phyloP scores from a whole-genome alignment of 2,797 vertebrate genomes.

The Lithobates sylvaticus region DNA sequence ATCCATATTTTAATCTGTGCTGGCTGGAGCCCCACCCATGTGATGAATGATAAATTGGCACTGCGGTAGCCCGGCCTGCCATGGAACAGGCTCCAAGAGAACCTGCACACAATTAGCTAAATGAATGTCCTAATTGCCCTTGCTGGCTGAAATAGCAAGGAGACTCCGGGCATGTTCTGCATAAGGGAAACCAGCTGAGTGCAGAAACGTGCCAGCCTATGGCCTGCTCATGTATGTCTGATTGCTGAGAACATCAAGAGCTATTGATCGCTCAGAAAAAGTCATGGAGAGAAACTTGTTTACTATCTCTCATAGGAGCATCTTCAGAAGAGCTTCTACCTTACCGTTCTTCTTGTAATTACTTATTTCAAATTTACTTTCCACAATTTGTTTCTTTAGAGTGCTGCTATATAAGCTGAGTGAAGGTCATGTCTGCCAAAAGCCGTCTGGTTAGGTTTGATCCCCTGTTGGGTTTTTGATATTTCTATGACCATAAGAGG shows the following conservation, averaged over 20 bases:
- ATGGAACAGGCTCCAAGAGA: slow-evolving; percentile 65
- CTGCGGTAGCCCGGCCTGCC: slow-evolving; percentile 57
- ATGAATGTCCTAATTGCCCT: slow-evolving; percentile 70
- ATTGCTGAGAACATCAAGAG: background rate
- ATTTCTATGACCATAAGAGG: no score
- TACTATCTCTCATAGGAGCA: background rate
- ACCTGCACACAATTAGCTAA: slow-evolving; percentile 68
- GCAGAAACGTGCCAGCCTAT: slow-evolving; percentile 1
- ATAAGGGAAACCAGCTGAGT: slow-evolving; percentile 25
- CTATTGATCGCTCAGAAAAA: background rate
- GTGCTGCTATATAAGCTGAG: background rate
- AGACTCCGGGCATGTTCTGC: slow-evolving; percentile 62
- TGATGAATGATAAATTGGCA: slow-evolving; percentile 61
- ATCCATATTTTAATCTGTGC: slow-evolving; percentile 45
- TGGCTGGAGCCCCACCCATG: slow-evolving; percentile 48
- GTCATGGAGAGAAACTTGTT: background rate
- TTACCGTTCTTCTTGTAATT: background rate
- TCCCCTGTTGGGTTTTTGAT: no score
- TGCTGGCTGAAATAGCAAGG: slow-evolving; percentile 68
- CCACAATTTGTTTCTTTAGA: background rate
- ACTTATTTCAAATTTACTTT: background rate
- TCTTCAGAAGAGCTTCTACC: background rate
- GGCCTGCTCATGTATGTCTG: slow-evolving; percentile 14
- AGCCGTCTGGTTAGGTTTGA: no score
- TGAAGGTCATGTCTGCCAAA: background rate